phyloP scores from a whole-genome alignment of 2,113 vertebrate genomes.

The Saimiri boliviensis region DNA sequence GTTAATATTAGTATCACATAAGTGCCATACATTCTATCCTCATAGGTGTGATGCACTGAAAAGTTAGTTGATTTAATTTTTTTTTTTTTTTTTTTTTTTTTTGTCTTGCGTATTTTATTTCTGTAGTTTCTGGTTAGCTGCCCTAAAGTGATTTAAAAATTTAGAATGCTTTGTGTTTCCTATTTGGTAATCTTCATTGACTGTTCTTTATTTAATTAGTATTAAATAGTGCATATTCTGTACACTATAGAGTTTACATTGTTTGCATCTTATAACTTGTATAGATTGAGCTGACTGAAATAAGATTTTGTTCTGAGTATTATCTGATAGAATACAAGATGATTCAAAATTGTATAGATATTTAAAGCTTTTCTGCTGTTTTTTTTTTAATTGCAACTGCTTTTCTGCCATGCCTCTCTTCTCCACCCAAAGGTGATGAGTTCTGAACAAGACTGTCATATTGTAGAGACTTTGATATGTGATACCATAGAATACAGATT shows the following conservation, averaged over 20 bases:
- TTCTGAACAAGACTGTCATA: not conserved
- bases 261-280: slow-evolving; percentile 57
- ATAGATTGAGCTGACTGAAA: slow-evolving; percentile 53
- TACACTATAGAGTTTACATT: slow-evolving; percentile 50
- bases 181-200: slow-evolving; percentile 45
- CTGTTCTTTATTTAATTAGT: slow-evolving; percentile 47
- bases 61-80: not conserved
- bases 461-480: not conserved
- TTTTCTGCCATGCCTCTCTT: slow-evolving; percentile 4
- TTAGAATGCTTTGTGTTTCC: slow-evolving; percentile 68
- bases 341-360: slow-evolving; percentile 30
- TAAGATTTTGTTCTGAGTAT: slow-evolving; percentile 50
- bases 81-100: not conserved
- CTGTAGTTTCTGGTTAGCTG: slow-evolving; percentile 40
- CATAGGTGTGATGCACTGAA: slow-evolving; percentile 64
- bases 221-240: slow-evolving; percentile 47
- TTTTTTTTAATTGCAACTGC: not conserved
- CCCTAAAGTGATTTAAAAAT: slow-evolving; percentile 15
- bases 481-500: not conserved
- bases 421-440: not conserved
- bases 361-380: slow-evolving; percentile 50
- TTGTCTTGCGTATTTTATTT: slow-evolving; percentile 39
- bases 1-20: slow-evolving; percentile 52
- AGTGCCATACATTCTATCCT: slow-evolving; percentile 72
- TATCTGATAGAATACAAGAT: slow-evolving; percentile 45